Base-by-base conservation (phyloP, 2,113 vertebrate genomes). In the Scopus umbretta region DNA sequence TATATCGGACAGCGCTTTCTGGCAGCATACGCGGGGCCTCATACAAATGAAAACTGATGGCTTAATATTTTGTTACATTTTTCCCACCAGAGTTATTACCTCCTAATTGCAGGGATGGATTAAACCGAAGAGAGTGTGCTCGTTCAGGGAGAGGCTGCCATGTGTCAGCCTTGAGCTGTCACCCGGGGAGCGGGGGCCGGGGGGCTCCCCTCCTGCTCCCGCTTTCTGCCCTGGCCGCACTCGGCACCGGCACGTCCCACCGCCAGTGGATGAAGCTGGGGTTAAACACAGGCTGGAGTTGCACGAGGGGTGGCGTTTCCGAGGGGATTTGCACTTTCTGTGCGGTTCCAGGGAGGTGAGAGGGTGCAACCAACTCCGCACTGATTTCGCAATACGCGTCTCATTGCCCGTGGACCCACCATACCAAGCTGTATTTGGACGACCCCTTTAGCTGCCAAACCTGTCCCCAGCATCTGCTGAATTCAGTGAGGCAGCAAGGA, bases 21-120 rank as follows among this genome's bases (percentile, higher is more conserved):
- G 97, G 92, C 95, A 89, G 78, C 58, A 4, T 6, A 13, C 16
- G 1, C 26, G 5, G 74, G 7, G 17, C 70, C 23, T 95, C 86
- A 88, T 36, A n/a, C 74, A 87, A 95, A 91, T 91, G 53, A 79
- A 89, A 95, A 85, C 40, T 55, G 89, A 95, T 82, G 87, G 66
- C 62, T 97, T 81, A 59, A 72, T 86, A 85, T 95, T 95, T 92
- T 75, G 52, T 73, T 91, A 62, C 25, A 6, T 85, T 85, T 80
- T 34, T 19, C 66, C 36, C 74, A 80, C 34, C 45, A 85, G 66
- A 80, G 80, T 78, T 72, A 85, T 75, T 89, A 80, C 38, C 58
- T 91, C 38, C 66, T 97, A 62, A 85, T 89, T 92, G 81, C 78
- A 25, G 89, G 91, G 66, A 61, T 68, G 65, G 83, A 75, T 92